These are phyloP conservation scores for Sebastes matsubarae DNA, from an alignment of 2,797 vertebrate genomes.

Conservation along the genomic window DNA sequence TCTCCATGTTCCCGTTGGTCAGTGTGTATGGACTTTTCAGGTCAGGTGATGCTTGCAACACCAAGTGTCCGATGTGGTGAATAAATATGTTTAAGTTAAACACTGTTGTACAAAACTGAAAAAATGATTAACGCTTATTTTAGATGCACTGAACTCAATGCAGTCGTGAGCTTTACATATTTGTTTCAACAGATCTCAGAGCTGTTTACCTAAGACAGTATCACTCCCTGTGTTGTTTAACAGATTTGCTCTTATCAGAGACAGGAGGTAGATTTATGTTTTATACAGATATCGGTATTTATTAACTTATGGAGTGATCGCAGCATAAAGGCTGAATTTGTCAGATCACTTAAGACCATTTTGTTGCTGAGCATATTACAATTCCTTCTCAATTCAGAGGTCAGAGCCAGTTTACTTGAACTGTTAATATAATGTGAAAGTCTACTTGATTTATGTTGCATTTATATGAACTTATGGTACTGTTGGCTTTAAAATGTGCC, in stretches of 20 bases:
- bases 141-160: conserved; percentile 19
- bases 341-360: conserved; percentile 25
- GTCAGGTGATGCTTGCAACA: conserved; percentile 85
- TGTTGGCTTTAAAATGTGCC: conserved; percentile 54
- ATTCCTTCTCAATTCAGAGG: conserved; percentile 21
- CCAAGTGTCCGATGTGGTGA: conserved; percentile 74
- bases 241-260: background rate
- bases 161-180: conserved; percentile 24
- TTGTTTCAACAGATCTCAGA: conserved; percentile 3
- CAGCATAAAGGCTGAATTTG: background rate
- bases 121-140: conserved; percentile 14
- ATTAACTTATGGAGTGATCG: conserved; percentile 1
- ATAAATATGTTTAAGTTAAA: conserved; percentile 1
- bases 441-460: conserved; percentile 4
- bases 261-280: background rate
- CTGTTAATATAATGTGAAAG: conserved; percentile 15
- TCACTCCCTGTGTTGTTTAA: background rate
- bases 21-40: conserved; percentile 82
- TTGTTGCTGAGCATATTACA: conserved; percentile 5
- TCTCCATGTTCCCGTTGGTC: conserved; percentile 86
- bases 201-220: background rate
- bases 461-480: conserved; percentile 3
- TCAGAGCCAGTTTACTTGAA: conserved; percentile 61
- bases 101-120: conserved; percentile 11
- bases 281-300: conserved; percentile 14